Conservation (phyloP, 1,140 invertebrate species). For the Macrocentrus cingulum region DNA sequence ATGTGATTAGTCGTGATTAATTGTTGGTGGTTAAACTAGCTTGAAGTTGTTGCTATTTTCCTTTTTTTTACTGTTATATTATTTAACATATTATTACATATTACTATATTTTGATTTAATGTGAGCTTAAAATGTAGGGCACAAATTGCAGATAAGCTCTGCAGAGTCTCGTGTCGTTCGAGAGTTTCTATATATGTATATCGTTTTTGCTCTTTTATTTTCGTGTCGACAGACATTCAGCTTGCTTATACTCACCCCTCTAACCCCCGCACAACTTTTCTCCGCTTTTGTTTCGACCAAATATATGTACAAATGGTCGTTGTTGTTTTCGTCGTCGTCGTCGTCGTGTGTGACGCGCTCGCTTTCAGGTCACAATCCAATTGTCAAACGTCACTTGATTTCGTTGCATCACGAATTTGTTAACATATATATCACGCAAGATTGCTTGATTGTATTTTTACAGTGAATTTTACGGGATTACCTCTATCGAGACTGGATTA, state of each 20-base stretch:
- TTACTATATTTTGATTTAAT: too few species aligned
- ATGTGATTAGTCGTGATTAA: conserved; percentile 30
- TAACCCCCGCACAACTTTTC: not conserved
- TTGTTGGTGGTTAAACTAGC: conserved; percentile 10
- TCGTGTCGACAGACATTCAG: too few species aligned
- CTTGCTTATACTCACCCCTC: not conserved
- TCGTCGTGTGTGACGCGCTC: not conserved
- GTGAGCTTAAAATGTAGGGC: not conserved
- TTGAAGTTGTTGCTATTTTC: conserved; percentile 2
- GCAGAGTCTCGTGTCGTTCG: not conserved
- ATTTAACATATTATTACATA: not conserved
- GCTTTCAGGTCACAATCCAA: not conserved
- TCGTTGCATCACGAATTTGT: not conserved
- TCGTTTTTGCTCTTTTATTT: too few species aligned
- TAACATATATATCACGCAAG: not conserved
- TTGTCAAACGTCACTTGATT: conserved; percentile 1
- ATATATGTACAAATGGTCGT: not conserved
- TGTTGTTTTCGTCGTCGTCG: not conserved
- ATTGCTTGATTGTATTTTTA: too few species aligned
- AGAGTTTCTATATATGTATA: too few species aligned
- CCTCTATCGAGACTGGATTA: too few species aligned
- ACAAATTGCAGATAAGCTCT: conserved; percentile 5
- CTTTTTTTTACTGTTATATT: not conserved
- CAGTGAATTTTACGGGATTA: too few species aligned
- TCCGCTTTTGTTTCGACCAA: conserved; percentile 3